These are phyloP conservation scores for Elmis aenea DNA, from an alignment of 2,888 invertebrate genomes.

Conservation along the genomic window DNA sequence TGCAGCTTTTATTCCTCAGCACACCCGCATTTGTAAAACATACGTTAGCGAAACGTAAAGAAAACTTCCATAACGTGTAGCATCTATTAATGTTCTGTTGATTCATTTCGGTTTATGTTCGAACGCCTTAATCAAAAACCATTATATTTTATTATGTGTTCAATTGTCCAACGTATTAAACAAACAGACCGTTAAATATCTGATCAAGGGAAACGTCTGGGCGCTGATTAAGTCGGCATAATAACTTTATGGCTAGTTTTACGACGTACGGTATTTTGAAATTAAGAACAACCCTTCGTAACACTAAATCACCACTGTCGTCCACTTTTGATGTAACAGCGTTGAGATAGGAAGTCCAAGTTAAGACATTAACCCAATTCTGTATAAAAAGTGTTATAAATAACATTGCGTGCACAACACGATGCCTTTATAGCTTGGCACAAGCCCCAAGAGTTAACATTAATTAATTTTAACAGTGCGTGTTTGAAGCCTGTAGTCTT, in stretches of 20 bases:
- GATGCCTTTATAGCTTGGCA: constrained; percentile 8
- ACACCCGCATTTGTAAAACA: too few relatives aligned
- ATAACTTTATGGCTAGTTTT: constrained; percentile 11
- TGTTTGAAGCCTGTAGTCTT: constrained; percentile 3
- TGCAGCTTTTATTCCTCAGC: background rate
- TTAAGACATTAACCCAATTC: constrained; percentile 7
- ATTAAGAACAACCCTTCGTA: too few relatives aligned
- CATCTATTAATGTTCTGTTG: too few relatives aligned
- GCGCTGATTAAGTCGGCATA: constrained; percentile 11
- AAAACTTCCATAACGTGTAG: too few relatives aligned
- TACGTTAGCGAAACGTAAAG: too few relatives aligned
- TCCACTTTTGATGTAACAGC: constrained; percentile 1
- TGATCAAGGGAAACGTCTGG: constrained; percentile 9
- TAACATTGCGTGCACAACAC: constrained; percentile 7
- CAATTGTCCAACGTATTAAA: constrained; percentile 11
- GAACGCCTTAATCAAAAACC: constrained; percentile 14
- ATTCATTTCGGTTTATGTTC: too few relatives aligned
- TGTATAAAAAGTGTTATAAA: constrained; percentile 4
- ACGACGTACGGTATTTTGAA: constrained; percentile 10
- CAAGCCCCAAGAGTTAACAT: constrained; percentile 5
- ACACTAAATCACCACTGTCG: constrained; percentile 2
- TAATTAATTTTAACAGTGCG: constrained; percentile 11
- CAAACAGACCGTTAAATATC: constrained; percentile 9
- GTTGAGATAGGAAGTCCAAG: constrained; percentile 4
- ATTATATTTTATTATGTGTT: constrained; percentile 14